These are phyloP conservation scores for Caenorhabditis doughertyi DNA, from an alignment of 2,888 invertebrate species.

Conservation along the genomic window DNA sequence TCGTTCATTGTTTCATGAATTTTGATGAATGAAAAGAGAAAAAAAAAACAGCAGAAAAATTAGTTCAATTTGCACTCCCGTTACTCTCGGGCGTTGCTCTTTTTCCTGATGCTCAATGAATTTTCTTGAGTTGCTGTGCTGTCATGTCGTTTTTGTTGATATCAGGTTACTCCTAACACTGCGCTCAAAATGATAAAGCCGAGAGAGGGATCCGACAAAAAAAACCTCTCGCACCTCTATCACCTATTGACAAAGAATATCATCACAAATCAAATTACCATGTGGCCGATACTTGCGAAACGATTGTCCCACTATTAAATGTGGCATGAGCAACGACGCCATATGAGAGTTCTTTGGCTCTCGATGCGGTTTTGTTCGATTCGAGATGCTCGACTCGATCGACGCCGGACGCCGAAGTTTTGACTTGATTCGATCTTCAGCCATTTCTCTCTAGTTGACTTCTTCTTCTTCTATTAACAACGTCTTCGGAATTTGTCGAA, in stretches of 20 bases:
- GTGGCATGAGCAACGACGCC: constrained; percentile 58
- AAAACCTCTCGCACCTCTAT: background rate
- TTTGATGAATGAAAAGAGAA: background rate
- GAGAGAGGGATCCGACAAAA: background rate
- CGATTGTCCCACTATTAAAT: constrained; percentile 53
- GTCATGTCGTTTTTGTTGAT: constrained; percentile 57
- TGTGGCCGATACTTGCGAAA: constrained; percentile 61
- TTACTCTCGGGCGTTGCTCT: too few relatives aligned
- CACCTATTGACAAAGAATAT: too few relatives aligned
- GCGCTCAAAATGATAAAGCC: background rate
- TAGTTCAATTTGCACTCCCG: background rate
- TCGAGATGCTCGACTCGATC: constrained; percentile 48
- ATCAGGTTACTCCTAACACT: constrained; percentile 45
- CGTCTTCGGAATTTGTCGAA: constrained; percentile 18
- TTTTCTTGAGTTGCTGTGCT: background rate
- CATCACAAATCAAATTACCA: constrained; percentile 31
- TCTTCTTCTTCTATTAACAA: constrained; percentile 12
- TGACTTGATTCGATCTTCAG: constrained; percentile 60
- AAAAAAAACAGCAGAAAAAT: constrained; percentile 1
- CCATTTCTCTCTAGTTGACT: constrained; percentile 38
- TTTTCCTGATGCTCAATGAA: too few relatives aligned
- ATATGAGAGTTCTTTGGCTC: constrained; percentile 27
- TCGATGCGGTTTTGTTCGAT: constrained; percentile 4
- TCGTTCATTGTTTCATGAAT: constrained; percentile 2
- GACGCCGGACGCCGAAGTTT: constrained; percentile 53